Base-by-base conservation (phyloP, 1,140 invertebrate species). In the Trissolcus basalis region DNA sequence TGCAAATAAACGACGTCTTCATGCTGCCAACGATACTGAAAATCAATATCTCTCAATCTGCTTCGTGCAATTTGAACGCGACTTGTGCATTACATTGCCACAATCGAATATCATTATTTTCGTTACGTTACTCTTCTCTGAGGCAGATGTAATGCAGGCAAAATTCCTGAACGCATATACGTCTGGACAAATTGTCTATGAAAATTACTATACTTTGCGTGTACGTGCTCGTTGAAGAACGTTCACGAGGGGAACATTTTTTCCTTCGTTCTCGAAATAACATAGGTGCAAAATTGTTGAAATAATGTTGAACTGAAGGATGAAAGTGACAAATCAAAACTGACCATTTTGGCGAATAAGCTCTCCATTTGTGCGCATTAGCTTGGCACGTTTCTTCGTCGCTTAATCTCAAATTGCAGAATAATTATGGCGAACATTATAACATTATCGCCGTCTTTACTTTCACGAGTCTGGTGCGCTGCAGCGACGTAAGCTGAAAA, bases 1-100 rank as follows among this genome's bases (percentile, higher is more conserved):
- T 75, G 60, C 58, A 68, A 69, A 75, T 64, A 75, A 75, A 75
- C 60, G 60, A 53, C 61, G 49, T 76, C 59, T 76, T 76, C 65
- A 60, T 65, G 36, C 50, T 47, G 43, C 19, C 47, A 49, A 15
- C 44, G 44, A 56, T 75, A 68, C 53, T 27, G 32, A 58, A 75
- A 68, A 75, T 75, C 71, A 35, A 67, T 74, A 74, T 56, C 44
- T 44, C 56, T 67, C 61, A 74, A 67, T 74, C 41, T 68, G 39
- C 12, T 68, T 68, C 43, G 16, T 4, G n/a, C 15, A 63, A 58
- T 60, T 67, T 35, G 4, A 48, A 41, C 19, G 14, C 44, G n/a
- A 14, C 43, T 32, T 55, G 50, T 54, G 41, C 19, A 41, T 53
- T 49, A 44, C 12, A 73, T 54, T 73, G 9, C 16, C 16, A 43